phyloP scores from a whole-genome alignment of 1,140 invertebrate species.

The Cecropterus lyciades region DNA sequence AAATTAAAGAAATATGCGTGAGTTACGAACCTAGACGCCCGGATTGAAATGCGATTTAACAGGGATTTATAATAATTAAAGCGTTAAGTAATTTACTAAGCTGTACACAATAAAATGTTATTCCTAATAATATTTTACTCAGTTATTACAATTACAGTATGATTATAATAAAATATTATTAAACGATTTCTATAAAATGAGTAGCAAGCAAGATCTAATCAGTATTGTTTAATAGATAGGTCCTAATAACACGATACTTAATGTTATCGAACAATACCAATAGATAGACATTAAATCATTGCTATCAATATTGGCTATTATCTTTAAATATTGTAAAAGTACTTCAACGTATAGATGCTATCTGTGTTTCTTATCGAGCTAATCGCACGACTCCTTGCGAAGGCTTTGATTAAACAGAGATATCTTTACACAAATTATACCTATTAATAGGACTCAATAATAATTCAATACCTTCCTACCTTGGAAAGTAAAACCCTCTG shows the following conservation, averaged over 20 bases:
- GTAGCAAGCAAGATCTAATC: constrained; percentile 48
- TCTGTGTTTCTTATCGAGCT: constrained; percentile 74
- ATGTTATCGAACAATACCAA: constrained; percentile 80
- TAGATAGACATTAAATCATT: constrained; percentile 75
- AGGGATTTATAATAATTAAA: too few relatives aligned
- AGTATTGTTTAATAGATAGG: constrained; percentile 63
- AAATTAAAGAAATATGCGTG: too few relatives aligned
- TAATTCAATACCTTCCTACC: neutral
- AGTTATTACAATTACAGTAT: too few relatives aligned
- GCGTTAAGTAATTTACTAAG: too few relatives aligned
- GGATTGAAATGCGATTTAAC: too few relatives aligned
- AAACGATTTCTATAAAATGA: constrained; percentile 23
- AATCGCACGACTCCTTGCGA: constrained; percentile 54
- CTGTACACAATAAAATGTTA: too few relatives aligned
- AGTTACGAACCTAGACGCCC: too few relatives aligned
- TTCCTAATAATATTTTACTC: too few relatives aligned
- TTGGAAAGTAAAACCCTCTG: too few relatives aligned
- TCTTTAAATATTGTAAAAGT: constrained; percentile 78
- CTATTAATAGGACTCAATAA: constrained; percentile 24
- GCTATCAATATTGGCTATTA: constrained; percentile 79
- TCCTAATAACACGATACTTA: constrained; percentile 73
- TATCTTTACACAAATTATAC: constrained; percentile 6
- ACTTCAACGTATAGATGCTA: constrained; percentile 74
- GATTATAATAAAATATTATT: too few relatives aligned
- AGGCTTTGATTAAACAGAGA: constrained; percentile 37